Conservation (phyloP, 2,113 vertebrate species). For the Amblyopsis rosae region DNA sequence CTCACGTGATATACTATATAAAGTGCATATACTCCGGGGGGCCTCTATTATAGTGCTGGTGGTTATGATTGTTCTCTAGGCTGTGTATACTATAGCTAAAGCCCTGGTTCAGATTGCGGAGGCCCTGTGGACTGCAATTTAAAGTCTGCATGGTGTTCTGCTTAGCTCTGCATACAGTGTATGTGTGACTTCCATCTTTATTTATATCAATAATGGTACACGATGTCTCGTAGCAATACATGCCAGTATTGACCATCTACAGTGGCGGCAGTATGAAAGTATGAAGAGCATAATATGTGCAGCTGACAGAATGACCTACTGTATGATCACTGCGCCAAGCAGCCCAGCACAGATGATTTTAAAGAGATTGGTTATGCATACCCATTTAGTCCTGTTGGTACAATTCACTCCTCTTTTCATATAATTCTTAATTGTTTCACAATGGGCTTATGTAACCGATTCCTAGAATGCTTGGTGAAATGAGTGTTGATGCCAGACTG, state of each 20-base stretch:
- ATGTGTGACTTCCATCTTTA: not conserved
- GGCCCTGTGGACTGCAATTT: conserved; percentile 9
- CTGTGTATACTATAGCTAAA: conserved; percentile 39
- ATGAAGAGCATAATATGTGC: not conserved
- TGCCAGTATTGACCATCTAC: not conserved
- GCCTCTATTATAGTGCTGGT: conserved; percentile 37
- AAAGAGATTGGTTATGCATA: no score
- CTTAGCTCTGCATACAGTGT: not conserved
- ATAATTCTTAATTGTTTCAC: conserved; percentile 33
- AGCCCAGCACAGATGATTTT: not conserved
- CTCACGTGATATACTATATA: conserved; percentile 40
- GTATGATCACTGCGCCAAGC: not conserved
- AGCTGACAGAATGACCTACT: not conserved
- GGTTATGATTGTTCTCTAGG: conserved; percentile 45
- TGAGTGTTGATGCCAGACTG: conserved; percentile 26
- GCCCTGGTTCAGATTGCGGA: conserved; percentile 23
- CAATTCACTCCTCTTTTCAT: not conserved
- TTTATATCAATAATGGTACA: not conserved
- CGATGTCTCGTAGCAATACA: not conserved
- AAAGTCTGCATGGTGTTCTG: conserved; percentile 1
- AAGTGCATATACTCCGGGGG: conserved; percentile 29
- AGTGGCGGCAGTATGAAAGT: not conserved
- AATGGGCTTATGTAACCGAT: conserved; percentile 42
- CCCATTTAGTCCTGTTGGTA: not conserved
- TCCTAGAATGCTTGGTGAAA: conserved; percentile 24